Percentiles rank a stretch among this genome's conserved stretches.
These are phyloP conservation scores for Loriculus beryllinus DNA, from an alignment of 2,797 vertebrate genomes.

Conservation along the genomic window DNA sequence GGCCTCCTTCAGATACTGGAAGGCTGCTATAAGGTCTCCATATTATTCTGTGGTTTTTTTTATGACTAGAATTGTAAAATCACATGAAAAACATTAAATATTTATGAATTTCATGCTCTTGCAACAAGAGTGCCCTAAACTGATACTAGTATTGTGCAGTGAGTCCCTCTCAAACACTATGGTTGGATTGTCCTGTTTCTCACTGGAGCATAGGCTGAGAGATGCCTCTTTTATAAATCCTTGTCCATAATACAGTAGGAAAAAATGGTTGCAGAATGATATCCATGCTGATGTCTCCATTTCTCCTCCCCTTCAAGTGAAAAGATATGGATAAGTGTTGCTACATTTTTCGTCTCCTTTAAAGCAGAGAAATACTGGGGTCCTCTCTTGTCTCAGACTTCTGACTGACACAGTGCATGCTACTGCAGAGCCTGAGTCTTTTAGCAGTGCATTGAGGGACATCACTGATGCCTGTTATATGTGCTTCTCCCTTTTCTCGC, in stretches of 20 bases:
- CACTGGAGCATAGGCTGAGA: background rate
- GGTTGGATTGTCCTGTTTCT: background rate
- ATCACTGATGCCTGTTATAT: background rate
- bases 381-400: background rate
- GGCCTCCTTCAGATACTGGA: no score
- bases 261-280: background rate
- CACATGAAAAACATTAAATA: accelerated
- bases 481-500: background rate
- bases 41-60: background rate
- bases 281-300: background rate
- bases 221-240: background rate
- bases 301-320: background rate
- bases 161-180: background rate
- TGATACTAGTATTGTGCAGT: background rate
- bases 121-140: background rate
- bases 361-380: background rate
- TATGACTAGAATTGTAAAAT: background rate
- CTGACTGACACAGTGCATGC: background rate
- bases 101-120: background rate
- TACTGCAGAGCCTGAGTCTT: background rate
- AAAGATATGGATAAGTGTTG: background rate
- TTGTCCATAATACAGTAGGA: background rate
- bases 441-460: accelerated
- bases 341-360: background rate
- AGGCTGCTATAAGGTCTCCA: no score